A percentile compares a stretch with the other conserved stretches of the same genome.
Evolutionary conservation across 2,797 vertebrate genomes (phyloP).

Genomic region (Harpagifer antarcticus): DNA sequence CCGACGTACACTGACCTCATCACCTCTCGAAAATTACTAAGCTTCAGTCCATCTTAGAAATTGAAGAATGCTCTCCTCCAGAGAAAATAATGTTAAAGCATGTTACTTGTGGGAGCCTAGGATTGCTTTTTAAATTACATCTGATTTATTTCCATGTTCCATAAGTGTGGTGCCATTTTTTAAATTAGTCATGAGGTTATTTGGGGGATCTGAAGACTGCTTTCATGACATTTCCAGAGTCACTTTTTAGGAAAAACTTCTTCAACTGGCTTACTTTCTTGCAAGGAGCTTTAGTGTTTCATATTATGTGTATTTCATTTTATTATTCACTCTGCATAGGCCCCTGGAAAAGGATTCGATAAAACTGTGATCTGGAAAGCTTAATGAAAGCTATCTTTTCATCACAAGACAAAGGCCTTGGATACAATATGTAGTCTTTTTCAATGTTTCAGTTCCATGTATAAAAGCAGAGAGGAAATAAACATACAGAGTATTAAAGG

Average conservation of each 20-base stretch:
- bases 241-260: neutral
- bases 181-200: slow-evolving; percentile 24
- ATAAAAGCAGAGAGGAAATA: slow-evolving; percentile 12
- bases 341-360: neutral
- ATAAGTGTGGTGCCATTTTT: slow-evolving; percentile 7
- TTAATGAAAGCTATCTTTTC: slow-evolving; percentile 7
- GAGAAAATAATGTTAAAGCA: slow-evolving; percentile 22
- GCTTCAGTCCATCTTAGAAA: slow-evolving; percentile 23
- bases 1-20: slow-evolving; percentile 39
- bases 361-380: neutral
- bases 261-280: neutral
- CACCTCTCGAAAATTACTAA: slow-evolving; percentile 16
- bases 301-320: slow-evolving; percentile 7
- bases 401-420: neutral
- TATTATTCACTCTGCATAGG: neutral
- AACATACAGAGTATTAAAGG: neutral
- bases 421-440: slow-evolving; percentile 4
- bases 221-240: slow-evolving; percentile 2
- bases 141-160: slow-evolving; percentile 15
- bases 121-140: slow-evolving; percentile 14
- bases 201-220: neutral
- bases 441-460: neutral
- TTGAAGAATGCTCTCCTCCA: slow-evolving; percentile 18
- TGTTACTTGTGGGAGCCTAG: neutral
- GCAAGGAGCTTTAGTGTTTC: neutral